phyloP scores from a whole-genome alignment of 2,888 invertebrate species.

The Lithodes maja region DNA sequence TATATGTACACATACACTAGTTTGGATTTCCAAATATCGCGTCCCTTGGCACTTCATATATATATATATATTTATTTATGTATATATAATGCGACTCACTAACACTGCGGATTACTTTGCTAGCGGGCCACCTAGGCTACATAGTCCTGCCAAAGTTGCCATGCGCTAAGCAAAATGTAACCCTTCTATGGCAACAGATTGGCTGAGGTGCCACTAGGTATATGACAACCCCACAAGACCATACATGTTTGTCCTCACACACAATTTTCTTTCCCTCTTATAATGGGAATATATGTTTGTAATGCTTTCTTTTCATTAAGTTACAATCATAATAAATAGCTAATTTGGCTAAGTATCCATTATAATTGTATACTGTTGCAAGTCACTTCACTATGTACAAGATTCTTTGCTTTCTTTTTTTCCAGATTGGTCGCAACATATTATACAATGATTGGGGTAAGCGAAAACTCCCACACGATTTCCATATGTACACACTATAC shows the following conservation, averaged over 20 bases:
- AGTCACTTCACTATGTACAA: neutral
- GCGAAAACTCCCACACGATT: neutral
- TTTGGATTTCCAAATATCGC: conserved; percentile 17
- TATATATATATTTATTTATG: conserved; percentile 42
- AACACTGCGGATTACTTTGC: neutral
- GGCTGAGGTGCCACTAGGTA: neutral
- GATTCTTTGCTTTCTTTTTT: neutral
- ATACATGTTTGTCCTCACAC: neutral
- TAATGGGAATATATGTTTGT: neutral
- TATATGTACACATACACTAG: conserved; percentile 17
- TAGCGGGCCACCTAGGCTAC: neutral
- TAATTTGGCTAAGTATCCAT: neutral
- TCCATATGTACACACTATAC: neutral
- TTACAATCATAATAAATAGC: neutral
- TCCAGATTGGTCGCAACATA: neutral
- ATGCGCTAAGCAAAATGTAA: neutral
- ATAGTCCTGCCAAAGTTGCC: neutral
- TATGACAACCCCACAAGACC: neutral
- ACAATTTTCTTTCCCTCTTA: neutral
- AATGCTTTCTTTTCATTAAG: neutral
- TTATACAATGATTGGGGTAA: neutral
- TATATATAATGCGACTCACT: conserved; percentile 24
- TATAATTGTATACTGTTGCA: neutral
- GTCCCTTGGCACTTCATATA: conserved; percentile 54
- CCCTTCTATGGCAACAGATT: neutral